These are phyloP conservation scores for Polyploca ridens DNA, from an alignment of 2,888 invertebrate genomes.

Conservation along the genomic window DNA sequence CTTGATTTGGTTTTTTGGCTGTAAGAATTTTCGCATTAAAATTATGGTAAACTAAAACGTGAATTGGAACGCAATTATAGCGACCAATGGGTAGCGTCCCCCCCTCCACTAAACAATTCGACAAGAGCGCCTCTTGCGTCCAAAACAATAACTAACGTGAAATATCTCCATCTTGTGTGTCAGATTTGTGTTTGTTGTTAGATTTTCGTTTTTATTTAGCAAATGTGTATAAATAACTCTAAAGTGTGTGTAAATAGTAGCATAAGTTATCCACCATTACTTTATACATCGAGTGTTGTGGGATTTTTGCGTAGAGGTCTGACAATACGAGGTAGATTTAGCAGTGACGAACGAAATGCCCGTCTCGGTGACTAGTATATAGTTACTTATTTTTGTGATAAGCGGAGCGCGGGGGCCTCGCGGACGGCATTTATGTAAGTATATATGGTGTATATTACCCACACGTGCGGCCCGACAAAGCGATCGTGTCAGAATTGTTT, in stretches of 20 bases:
- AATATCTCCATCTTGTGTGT: slow-evolving; percentile 87
- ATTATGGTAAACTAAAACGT: slow-evolving; percentile 15
- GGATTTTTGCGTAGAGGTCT: slow-evolving; percentile 40
- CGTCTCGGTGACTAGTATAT: slow-evolving; percentile 81
- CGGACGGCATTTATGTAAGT: slow-evolving; percentile 79
- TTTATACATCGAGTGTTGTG: slow-evolving; percentile 45
- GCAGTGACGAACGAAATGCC: slow-evolving; percentile 82
- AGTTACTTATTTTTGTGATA: slow-evolving; percentile 85
- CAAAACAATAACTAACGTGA: slow-evolving; percentile 79
- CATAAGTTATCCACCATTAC: slow-evolving; percentile 41
- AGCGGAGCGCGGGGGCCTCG: slow-evolving; percentile 80
- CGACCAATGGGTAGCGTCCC: slow-evolving; percentile 56
- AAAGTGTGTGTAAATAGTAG: slow-evolving; percentile 57
- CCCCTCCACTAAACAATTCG: slow-evolving; percentile 54
- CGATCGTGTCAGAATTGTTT: slow-evolving; percentile 69
- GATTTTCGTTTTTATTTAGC: slow-evolving; percentile 71
- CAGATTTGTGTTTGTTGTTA: slow-evolving; percentile 86
- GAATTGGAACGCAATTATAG: slow-evolving; percentile 58
- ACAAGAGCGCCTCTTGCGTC: slow-evolving; percentile 75
- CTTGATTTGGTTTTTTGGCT: not conserved
- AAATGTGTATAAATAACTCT: slow-evolving; percentile 64
- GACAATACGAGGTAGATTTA: slow-evolving; percentile 61
- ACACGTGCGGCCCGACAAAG: slow-evolving; percentile 53
- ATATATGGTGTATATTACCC: slow-evolving; percentile 59
- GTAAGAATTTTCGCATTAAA: not conserved